Evolutionary conservation across 2,113 vertebrate species (phyloP).

Genomic region (Sminthopsis crassicaudata): DNA sequence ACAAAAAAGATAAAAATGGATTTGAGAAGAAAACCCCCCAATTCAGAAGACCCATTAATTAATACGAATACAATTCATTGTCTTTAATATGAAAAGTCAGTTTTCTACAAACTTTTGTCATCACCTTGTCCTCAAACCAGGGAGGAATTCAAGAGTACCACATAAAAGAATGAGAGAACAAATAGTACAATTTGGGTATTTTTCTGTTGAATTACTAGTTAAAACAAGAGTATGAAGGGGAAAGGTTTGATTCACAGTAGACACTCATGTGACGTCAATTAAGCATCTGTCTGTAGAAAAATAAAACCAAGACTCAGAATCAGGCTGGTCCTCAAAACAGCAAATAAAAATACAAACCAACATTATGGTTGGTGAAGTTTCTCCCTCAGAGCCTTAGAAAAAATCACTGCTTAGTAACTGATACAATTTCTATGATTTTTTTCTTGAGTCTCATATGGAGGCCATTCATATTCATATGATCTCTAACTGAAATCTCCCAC

Average conservation of each 20-base stretch:
- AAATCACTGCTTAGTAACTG: neutral
- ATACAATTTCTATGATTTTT: neutral
- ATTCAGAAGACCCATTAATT: constrained; percentile 42
- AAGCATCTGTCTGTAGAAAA: neutral
- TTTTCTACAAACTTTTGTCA: constrained; percentile 51
- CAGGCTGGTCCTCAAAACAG: neutral
- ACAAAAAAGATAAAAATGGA: neutral
- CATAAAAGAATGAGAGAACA: neutral
- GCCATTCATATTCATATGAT: neutral
- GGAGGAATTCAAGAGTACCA: constrained; percentile 2
- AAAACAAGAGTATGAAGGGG: neutral
- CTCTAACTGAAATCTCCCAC: neutral
- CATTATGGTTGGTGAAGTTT: neutral
- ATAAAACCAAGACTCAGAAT: neutral
- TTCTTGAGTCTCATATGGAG: neutral
- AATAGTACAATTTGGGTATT: constrained; percentile 30
- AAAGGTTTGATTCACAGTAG: neutral
- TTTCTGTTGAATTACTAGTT: constrained; percentile 41
- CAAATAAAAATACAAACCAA: neutral
- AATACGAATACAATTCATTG: neutral
- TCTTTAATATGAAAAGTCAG: neutral
- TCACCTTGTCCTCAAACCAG: neutral
- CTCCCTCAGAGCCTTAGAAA: neutral
- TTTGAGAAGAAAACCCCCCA: constrained; percentile 35
- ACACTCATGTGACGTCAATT: neutral